Conservation (phyloP, 2,113 vertebrate species). For the Labrus mixtus region DNA sequence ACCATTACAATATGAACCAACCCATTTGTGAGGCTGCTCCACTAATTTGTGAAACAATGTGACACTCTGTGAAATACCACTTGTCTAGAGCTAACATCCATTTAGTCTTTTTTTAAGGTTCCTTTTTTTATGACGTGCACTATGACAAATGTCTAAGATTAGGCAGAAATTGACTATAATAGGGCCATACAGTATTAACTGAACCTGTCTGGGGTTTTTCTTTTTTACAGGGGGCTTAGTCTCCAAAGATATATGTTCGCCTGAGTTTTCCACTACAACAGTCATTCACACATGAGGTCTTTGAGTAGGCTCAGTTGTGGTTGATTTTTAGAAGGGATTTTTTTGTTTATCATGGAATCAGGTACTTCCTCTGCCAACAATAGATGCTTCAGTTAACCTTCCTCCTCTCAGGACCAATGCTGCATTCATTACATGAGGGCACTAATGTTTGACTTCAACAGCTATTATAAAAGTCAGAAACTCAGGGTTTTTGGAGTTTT, state of each 20-base stretch:
- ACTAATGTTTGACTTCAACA: constrained; percentile 19
- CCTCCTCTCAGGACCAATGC: constrained; percentile 67
- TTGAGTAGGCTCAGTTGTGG: constrained; percentile 27
- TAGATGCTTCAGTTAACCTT: constrained; percentile 17
- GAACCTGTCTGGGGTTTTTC: constrained; percentile 13
- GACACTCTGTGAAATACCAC: constrained; percentile 60
- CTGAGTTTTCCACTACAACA: constrained; percentile 9
- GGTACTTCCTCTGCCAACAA: constrained; percentile 38
- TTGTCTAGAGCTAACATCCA: constrained; percentile 14
- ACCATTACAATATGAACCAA: constrained; percentile 32
- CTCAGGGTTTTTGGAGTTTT: constrained; percentile 48
- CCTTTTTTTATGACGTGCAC: constrained; percentile 39
- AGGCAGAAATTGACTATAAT: constrained; percentile 38
- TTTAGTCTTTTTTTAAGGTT: constrained; percentile 31
- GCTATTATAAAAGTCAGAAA: constrained; percentile 31
- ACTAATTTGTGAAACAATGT: constrained; percentile 58
- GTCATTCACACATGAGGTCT: constrained; percentile 17
- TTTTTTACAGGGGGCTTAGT: constrained; percentile 38
- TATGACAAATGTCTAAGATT: constrained; percentile 38
- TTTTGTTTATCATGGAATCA: constrained; percentile 25
- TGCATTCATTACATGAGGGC: constrained; percentile 63
- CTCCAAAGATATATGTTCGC: constrained; percentile 1
- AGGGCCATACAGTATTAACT: constrained; percentile 63
- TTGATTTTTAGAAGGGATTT: constrained; percentile 21
- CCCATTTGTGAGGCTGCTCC: constrained; percentile 39